Evolutionary conservation across 2,888 invertebrate species (phyloP).

Genomic region (Amphiduros pacificus): DNA sequence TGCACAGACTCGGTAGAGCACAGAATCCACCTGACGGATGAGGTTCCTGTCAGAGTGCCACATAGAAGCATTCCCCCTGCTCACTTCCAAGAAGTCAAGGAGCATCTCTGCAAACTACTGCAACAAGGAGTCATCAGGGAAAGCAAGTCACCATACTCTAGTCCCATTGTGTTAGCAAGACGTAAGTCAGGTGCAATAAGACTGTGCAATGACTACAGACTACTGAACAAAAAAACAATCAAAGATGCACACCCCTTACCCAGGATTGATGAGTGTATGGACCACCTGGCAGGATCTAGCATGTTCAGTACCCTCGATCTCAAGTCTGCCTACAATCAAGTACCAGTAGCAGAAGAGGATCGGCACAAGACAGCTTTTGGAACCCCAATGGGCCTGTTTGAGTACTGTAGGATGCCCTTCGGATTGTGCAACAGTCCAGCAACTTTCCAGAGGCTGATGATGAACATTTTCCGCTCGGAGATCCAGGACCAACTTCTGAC

Average conservation of each 20-base stretch:
- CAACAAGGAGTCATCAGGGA: neutral
- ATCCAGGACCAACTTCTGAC: neutral
- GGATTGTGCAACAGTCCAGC: conserved; percentile 4
- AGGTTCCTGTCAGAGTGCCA: neutral
- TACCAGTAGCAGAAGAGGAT: neutral
- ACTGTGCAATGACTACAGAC: neutral
- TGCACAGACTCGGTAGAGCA: neutral
- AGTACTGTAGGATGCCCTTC: conserved; percentile 8
- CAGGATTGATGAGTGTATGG: neutral
- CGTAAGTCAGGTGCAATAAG: neutral
- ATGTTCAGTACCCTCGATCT: neutral
- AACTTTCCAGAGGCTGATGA: conserved; percentile 2
- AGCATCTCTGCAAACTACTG: neutral
- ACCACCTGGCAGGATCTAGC: neutral
- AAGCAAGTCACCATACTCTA: neutral
- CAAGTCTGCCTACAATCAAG: neutral
- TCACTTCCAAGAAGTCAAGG: neutral
- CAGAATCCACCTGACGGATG: neutral
- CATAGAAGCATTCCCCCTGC: neutral
- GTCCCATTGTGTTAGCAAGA: neutral
- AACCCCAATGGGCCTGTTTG: neutral
- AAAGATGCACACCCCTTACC: neutral
- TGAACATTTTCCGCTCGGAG: neutral
- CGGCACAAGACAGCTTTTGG: conserved; percentile 6
- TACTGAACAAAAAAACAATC: neutral